These are phyloP conservation scores for Octopus sinensis DNA, from an alignment of 1,140 invertebrate genomes.

Conservation along the genomic window DNA sequence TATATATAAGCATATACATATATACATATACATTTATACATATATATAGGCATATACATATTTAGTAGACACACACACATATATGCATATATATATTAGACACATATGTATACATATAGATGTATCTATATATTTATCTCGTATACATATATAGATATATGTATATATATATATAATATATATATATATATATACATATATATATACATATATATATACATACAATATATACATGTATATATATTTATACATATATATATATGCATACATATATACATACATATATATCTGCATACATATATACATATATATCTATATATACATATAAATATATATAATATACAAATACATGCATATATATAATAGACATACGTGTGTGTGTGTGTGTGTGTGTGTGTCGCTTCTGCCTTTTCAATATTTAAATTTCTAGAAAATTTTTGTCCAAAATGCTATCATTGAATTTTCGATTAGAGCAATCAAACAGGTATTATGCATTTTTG, in stretches of 20 bases:
- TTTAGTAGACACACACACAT: too few relatives aligned
- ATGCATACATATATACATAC: not conserved
- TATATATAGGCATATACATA: not conserved
- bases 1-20: not conserved
- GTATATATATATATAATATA: not conserved
- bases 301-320: not conserved
- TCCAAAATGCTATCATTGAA: too few relatives aligned
- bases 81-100: too few relatives aligned
- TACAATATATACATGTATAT: not conserved
- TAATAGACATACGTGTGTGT: too few relatives aligned
- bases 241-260: not conserved
- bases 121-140: too few relatives aligned
- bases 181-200: not conserved
- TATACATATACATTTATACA: not conserved
- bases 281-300: not conserved
- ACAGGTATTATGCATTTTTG: too few relatives aligned
- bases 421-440: too few relatives aligned
- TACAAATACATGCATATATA: too few relatives aligned
- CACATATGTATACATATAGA: too few relatives aligned
- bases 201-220: not conserved
- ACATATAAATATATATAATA: not conserved
- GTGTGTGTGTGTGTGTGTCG: too few relatives aligned
- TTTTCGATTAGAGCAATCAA: too few relatives aligned
- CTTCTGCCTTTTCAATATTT: too few relatives aligned
- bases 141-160: not conserved